These are phyloP conservation scores for Gymnothorax reevesii DNA, from an alignment of 2,797 vertebrate genomes.

Conservation along the genomic window DNA sequence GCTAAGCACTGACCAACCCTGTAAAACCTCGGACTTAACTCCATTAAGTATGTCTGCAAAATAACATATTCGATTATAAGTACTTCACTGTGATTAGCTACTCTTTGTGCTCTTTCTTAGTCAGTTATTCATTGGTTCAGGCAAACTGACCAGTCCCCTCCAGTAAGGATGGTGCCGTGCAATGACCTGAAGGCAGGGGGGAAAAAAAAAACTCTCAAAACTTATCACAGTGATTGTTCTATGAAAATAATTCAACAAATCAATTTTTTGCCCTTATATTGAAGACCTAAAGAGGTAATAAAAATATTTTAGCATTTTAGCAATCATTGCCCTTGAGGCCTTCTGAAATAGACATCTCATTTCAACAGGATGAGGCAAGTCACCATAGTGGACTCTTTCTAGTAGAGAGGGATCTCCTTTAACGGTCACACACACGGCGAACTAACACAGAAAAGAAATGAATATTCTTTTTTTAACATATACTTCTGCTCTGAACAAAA, in stretches of 20 bases:
- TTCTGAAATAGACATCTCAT: background rate
- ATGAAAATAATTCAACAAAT: background rate
- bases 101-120: too few species aligned
- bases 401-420: background rate
- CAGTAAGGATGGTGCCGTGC: too few species aligned
- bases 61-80: too few species aligned
- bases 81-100: too few species aligned
- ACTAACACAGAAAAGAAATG: background rate
- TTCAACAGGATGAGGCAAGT: background rate
- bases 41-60: too few species aligned
- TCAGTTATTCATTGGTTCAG: too few species aligned
- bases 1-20: too few species aligned
- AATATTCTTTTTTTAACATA: background rate
- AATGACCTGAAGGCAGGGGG: too few species aligned
- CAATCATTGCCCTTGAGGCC: background rate
- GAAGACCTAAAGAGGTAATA: background rate
- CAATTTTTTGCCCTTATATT: background rate
- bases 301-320: constrained; percentile 1
- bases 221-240: too few species aligned
- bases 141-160: too few species aligned
- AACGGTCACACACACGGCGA: background rate
- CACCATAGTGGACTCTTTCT: background rate
- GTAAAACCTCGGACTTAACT: too few species aligned
- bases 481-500: background rate
- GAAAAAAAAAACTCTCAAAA: background rate